Conservation (phyloP, 2,888 invertebrate genomes). For the Yponomeuta plumbellus region DNA sequence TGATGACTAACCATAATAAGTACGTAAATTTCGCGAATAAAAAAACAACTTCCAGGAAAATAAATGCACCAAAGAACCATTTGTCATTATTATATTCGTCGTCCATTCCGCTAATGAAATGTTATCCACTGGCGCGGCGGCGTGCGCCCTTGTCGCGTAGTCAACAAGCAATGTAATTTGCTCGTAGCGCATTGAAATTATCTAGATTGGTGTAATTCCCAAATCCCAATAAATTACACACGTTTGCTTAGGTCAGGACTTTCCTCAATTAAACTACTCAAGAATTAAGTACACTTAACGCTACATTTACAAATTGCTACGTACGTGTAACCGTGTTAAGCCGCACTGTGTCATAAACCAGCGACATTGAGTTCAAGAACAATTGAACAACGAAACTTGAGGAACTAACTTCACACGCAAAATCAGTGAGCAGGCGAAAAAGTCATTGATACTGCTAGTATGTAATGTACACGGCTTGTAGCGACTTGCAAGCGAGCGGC, state of each 20-base stretch:
- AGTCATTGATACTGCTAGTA: constrained; percentile 10
- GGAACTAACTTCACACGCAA: constrained; percentile 9
- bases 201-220: not conserved
- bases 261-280: not conserved
- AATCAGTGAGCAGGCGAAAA: not conserved
- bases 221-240: not conserved
- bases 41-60: not conserved
- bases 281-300: not conserved
- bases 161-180: not conserved
- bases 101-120: constrained; percentile 16
- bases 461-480: not conserved
- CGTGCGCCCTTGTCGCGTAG: not conserved
- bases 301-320: not conserved
- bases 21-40: not conserved
- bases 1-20: too few relatives aligned
- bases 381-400: constrained; percentile 8
- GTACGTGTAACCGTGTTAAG: not conserved
- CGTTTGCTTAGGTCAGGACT: not conserved
- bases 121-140: not conserved
- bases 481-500: not conserved
- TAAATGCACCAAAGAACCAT: constrained; percentile 2
- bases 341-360: not conserved
- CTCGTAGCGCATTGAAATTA: not conserved
- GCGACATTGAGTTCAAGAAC: constrained; percentile 11
- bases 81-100: constrained; percentile 6